Evolutionary conservation across 2,797 vertebrate species (phyloP), one percentile per base, ranked within the genome.

Genomic region (Onychomys torridus): DNA sequence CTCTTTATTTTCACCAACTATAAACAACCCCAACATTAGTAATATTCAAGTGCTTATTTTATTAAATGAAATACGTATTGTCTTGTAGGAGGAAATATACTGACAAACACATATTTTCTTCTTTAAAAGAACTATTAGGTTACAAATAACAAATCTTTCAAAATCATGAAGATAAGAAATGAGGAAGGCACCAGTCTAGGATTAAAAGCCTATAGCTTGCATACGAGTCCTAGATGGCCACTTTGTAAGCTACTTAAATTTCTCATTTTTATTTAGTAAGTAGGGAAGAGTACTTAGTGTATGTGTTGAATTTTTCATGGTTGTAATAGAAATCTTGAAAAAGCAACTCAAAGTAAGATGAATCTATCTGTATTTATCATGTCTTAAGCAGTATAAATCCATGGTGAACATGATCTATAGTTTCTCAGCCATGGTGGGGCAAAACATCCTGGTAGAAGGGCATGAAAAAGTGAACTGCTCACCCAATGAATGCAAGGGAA

Each of bases 1-100:
- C 95, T 98, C n/a, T 52, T 69, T 63, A 9, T 95, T 98, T 98
- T 96, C 71, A 93, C 91, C 57, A 95, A 92, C 87, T 81, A 91
- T 94, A 93, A 94, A 93, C 89, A 95, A 67, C 82, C n/a, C 92
- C 94, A 91, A 93, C 92, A 87, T 93, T 85, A 76, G 27, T 91
- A 94, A 96, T 85, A 49, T 65, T 95, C 9, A 34, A 71, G 14
- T 90, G 65, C 14, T 78, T 37, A 43, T 87, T 76, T 93, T 91
- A 40, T 29, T 43, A 21, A 57, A 69, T n/a, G n/a, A 89, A 89
- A 6, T 59, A 40, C 92, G 2, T 76, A 81, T 37, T 86, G 25
- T 76, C 87, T 91, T 90, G 11, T 34, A 83, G 37, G 5, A 91
- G 27, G 17, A 77, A 90, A 92, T 69, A 90, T 7, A 43, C 13